Percentiles rank a stretch among this genome's conserved stretches.
Evolutionary conservation across 1,140 invertebrate species (phyloP).

Genomic region (Pogonognathellus flavescens): DNA sequence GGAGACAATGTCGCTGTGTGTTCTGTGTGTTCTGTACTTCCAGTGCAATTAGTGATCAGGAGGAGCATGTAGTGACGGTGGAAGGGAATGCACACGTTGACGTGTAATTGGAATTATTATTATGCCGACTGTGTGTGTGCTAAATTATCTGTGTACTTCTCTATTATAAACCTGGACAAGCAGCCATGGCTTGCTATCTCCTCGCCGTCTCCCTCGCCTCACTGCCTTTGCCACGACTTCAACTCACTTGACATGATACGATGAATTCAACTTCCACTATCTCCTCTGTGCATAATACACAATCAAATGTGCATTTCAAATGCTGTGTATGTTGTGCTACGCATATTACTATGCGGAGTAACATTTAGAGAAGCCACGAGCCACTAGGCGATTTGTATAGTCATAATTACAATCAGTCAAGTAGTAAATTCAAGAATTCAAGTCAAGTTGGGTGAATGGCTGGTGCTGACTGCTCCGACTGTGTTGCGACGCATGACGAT

Average conservation of each 20-base stretch:
- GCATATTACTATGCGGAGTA: background rate
- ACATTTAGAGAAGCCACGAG: background rate
- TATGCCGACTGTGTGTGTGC: slow-evolving; percentile 40
- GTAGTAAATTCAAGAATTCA: slow-evolving; percentile 31
- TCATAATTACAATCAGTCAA: slow-evolving; percentile 46
- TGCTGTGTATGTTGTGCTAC: background rate
- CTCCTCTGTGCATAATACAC: background rate
- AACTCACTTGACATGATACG: background rate
- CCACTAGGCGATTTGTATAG: slow-evolving; percentile 6
- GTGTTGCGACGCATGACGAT: slow-evolving; percentile 1
- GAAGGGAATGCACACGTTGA: slow-evolving; percentile 3
- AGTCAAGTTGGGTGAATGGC: slow-evolving; percentile 27
- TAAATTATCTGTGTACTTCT: slow-evolving; percentile 23
- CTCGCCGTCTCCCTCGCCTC: slow-evolving; percentile 25
- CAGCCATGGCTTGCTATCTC: too few species aligned
- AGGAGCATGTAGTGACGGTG: background rate
- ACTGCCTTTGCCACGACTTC: slow-evolving; percentile 7
- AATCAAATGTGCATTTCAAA: background rate
- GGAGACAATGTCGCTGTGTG: background rate
- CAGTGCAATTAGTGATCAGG: slow-evolving; percentile 26
- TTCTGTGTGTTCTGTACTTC: background rate
- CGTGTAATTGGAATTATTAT: slow-evolving; percentile 38
- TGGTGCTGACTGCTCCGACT: slow-evolving; percentile 41
- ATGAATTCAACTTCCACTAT: background rate
- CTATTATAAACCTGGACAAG: too few species aligned